These are phyloP conservation scores for Hirudo medicinalis DNA, from an alignment of 1,140 invertebrate species.

Conservation along the genomic window DNA sequence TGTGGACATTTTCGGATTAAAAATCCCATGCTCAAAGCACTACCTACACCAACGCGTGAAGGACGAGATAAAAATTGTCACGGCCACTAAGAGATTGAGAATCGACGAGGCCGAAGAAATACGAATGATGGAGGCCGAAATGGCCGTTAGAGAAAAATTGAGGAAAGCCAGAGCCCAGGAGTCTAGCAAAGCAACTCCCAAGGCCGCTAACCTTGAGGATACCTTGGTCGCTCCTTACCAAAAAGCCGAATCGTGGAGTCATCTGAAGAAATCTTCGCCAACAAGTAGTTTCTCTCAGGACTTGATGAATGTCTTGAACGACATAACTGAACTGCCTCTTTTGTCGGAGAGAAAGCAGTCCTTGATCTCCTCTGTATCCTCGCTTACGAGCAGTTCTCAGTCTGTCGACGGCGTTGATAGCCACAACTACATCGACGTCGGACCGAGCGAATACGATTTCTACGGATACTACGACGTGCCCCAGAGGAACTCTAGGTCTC, in stretches of 20 bases:
- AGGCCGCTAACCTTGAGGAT: no score
- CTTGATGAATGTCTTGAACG: neutral
- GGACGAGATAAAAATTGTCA: conserved; percentile 46
- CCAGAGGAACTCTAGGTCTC: neutral
- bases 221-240: no score
- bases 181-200: neutral
- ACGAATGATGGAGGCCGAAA: conserved; percentile 33
- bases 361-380: neutral
- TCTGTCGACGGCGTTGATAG: neutral
- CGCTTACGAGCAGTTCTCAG: neutral
- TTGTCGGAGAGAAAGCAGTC: neutral
- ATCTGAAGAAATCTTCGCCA: neutral
- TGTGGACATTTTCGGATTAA: conserved; percentile 3
- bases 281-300: neutral
- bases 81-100: conserved; percentile 38
- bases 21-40: conserved; percentile 1
- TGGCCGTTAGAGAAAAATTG: conserved; percentile 23
- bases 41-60: conserved; percentile 45
- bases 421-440: neutral
- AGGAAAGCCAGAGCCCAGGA: neutral
- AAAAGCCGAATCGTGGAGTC: neutral
- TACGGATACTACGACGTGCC: no score
- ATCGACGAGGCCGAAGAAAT: conserved; percentile 43
- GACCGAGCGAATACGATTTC: neutral
- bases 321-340: conserved; percentile 1